Base-by-base conservation (phyloP, 2,113 vertebrate species). In the Amphilophus citrinellus region DNA sequence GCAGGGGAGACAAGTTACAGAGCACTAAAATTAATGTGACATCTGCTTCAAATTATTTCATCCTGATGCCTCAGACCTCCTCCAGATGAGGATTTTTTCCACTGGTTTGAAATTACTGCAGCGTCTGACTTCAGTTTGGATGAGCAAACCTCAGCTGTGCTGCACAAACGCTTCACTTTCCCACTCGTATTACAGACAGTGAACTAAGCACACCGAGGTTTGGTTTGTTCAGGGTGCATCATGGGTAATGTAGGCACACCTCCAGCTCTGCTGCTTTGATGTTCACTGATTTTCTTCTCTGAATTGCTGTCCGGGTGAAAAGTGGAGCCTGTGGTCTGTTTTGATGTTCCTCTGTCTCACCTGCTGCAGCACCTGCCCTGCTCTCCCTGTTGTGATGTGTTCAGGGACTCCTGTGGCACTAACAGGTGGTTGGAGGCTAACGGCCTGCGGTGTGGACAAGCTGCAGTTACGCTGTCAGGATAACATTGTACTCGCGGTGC, bases 161-260 rank as follows among this genome's bases (percentile, higher is more conserved):
- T 17, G 17, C 0, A 50, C 42, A 30, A 24, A 24, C 13, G 0
- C 1, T 44, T n/a, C 1, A 10, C 63, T 44, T 66, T 15, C 22
- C 65, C 22, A 18, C 65, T 2, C 10, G 6, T 9, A 2, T 10
- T 47, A 0, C 22, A 68, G 65, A 18, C 14, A 0, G 14, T 47
- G 14, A 47, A 68, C 22, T 47, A 9, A 10, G 37, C 37, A 39
- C 9, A 39, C 15, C 4, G 44, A 7, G 9, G 5, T 18, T 50
- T 53, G 66, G 24, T 5, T 22, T 0, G 15, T 30, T 35, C 6
- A 17, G 11, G 39, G 22, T 32, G 77, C 30, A 79, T 56, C 47
- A 22, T 79, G 77, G 77, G 61, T 65, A 24, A 53, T 79, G 14
- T 8, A 65, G 8, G 77, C 6, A 10, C 44, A 3, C 30, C 10